These are phyloP conservation scores for Melopsittacus undulatus DNA, from an alignment of 2,797 vertebrate genomes.

Conservation along the genomic window DNA sequence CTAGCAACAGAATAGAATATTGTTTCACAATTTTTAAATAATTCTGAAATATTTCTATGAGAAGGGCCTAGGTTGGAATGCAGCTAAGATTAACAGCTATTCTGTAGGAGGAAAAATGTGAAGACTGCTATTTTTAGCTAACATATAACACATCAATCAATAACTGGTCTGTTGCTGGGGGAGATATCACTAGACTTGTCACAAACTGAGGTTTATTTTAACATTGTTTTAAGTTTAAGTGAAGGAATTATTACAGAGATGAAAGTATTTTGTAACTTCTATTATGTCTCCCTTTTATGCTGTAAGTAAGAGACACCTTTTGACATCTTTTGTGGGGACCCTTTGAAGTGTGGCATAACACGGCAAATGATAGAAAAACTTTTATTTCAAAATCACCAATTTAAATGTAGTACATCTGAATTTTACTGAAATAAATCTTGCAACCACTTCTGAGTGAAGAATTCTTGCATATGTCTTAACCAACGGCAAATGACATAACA, in stretches of 20 bases:
- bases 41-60: background rate
- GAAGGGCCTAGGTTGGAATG: background rate
- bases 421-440: background rate
- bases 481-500: background rate
- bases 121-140: conserved; percentile 38
- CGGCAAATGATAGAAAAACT: background rate
- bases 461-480: background rate
- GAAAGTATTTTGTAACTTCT: background rate
- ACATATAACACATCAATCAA: conserved; percentile 23
- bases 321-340: background rate
- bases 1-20: background rate
- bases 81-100: conserved; percentile 10
- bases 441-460: background rate
- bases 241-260: background rate
- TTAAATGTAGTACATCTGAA: background rate
- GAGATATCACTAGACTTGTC: background rate
- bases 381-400: background rate
- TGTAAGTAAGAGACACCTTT: background rate
- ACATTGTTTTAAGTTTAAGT: background rate
- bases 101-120: background rate
- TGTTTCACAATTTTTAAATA: background rate
- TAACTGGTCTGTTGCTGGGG: background rate
- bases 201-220: background rate
- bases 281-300: background rate
- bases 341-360: background rate